Conservation (phyloP, 2,888 invertebrate species). For the Tetragnatha montana region DNA sequence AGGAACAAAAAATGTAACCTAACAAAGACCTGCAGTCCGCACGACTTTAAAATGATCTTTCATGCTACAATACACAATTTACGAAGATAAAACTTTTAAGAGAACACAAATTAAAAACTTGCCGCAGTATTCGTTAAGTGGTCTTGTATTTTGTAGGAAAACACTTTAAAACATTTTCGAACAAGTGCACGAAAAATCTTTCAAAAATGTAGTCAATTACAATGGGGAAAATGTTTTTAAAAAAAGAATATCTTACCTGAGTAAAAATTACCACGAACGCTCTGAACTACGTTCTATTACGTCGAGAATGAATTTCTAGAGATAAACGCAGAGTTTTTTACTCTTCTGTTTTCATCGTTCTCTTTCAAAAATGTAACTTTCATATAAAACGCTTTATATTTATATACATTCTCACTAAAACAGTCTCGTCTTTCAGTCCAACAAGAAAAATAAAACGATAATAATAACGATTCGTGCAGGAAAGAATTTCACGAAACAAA, state of each 20-base stretch:
- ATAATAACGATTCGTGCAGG: slow-evolving; percentile 7
- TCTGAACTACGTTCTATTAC: slow-evolving; percentile 13
- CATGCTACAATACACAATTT: neutral
- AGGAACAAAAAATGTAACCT: neutral
- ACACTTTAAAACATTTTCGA: slow-evolving; percentile 17
- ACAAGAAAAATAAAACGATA: slow-evolving; percentile 16
- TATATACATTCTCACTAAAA: slow-evolving; percentile 33
- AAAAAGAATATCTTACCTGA: neutral
- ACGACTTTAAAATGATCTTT: neutral
- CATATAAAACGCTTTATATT: slow-evolving; percentile 12
- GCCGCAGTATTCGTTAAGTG: neutral
- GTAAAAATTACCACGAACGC: neutral
- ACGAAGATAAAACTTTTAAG: neutral
- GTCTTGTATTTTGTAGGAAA: neutral
- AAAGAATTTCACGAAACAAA: neutral
- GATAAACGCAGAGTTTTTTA: neutral
- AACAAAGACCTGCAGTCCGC: neutral
- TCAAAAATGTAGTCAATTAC: slow-evolving; percentile 33
- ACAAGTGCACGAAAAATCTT: neutral
- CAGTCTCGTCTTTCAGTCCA: slow-evolving; percentile 21
- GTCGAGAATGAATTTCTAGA: slow-evolving; percentile 46
- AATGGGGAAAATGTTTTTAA: slow-evolving; percentile 32
- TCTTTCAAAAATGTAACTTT: neutral
- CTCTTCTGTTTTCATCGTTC: neutral
- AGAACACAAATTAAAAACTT: neutral